Percentiles rank a stretch among this genome's conserved stretches.
Conservation (phyloP, 2,113 vertebrate genomes). For the Bubo blakistoni region DNA sequence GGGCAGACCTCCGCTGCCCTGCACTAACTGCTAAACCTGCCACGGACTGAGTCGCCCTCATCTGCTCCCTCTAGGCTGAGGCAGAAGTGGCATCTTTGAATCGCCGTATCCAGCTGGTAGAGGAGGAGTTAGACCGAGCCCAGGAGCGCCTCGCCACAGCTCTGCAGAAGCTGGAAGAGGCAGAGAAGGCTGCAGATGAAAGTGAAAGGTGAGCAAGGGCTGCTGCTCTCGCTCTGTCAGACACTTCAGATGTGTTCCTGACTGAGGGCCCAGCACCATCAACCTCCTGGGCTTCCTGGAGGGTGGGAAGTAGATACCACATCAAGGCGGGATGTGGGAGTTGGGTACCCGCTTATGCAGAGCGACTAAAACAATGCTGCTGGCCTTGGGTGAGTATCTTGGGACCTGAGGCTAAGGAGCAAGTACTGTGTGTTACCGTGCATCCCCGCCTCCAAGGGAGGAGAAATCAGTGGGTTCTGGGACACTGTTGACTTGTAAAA, state of each 20-base stretch:
- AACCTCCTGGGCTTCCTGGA: not conserved
- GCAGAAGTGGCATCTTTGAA: conserved; percentile 84
- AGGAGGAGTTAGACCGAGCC: conserved; percentile 88
- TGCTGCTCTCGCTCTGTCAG: not conserved
- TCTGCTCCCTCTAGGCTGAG: conserved; percentile 79
- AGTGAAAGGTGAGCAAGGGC: conserved; percentile 83
- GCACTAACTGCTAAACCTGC: not conserved
- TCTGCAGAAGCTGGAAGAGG: conserved; percentile 88
- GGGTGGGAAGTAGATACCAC: not conserved
- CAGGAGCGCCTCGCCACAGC: conserved; percentile 86
- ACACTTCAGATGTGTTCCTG: accelerated
- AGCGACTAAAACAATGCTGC: not conserved
- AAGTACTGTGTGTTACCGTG: not conserved
- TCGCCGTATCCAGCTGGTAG: conserved; percentile 88
- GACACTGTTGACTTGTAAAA: not conserved
- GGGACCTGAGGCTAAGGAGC: not conserved
- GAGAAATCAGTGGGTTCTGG: not conserved
- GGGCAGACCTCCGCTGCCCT: not conserved
- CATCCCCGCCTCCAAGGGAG: accelerated
- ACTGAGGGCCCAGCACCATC: not conserved
- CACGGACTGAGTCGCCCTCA: not conserved
- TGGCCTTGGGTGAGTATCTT: not conserved
- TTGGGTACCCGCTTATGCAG: accelerated
- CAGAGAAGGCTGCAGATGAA: conserved; percentile 89
- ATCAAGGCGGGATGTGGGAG: not conserved